Evolutionary conservation across 92 coral and sea anemone species (phyloP), one percentile per base, ranked within the genome.

Genomic region (Umimayanthus chanpuru): DNA sequence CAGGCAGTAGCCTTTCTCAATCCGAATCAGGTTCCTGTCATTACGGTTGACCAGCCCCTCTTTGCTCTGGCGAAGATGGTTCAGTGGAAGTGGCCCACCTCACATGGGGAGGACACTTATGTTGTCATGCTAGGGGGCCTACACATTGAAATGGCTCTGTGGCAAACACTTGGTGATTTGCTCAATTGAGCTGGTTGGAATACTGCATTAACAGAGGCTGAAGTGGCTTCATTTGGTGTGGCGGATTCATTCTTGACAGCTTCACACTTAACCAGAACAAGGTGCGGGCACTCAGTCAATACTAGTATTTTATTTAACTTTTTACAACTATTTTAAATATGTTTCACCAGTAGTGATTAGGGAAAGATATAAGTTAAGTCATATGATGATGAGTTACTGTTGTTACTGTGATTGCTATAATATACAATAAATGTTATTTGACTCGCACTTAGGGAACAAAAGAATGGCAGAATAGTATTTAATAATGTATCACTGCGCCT

Each of bases 1-100:
- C 79, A 87, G 81, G 94, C 92, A 23, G 76, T 70, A 16, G 50
- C 85, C 14, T 86, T 85, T 25, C 81, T 92, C 1, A 93, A 93
- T 77, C 94, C 92, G 9, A 58, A 73, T 25, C 96, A 89, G 75
- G 28, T 89, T 10, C 94, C 91, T 7, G 56, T 91, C 65, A 93
- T 76, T 50, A 72, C 92, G 11, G 64, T 89, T 66, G 92, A 93
- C 77, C 96, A 93, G 86, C 94, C 93, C 38, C 92, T 93, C 5
- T 90, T 88, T 86, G 95, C 93, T 15, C 71, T 91, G 47, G 93
- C 86, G 50, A 89, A 93, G 85, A 86, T 88, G 87, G 93, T 89
- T n/a, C 93, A 93, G 76, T 93, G 90, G 94, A 89, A 91, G 90
- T 93, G 94, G 92, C 94, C 94, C 29, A 16, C 88, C 44, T 85